Conservation (phyloP, 2,797 vertebrate genomes). For the Selene dorsalis region DNA sequence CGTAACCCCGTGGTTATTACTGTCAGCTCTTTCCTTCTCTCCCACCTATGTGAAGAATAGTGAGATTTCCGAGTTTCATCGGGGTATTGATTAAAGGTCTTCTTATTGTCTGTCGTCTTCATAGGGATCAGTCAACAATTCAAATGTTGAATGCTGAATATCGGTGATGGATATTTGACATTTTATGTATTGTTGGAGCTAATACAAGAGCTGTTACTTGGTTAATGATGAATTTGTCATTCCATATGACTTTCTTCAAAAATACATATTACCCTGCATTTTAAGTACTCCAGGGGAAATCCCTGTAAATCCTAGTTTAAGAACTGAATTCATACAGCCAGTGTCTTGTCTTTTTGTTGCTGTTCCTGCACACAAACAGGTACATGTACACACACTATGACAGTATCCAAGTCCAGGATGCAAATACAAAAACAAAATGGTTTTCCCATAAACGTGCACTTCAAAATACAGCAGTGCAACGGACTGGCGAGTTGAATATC, state of each 20-base stretch:
- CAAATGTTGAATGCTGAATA: background rate
- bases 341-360: background rate
- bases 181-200: background rate
- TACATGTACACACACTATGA: background rate
- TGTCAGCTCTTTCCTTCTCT: slow-evolving; percentile 11
- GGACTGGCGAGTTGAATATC: background rate
- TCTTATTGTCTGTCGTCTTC: background rate
- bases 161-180: background rate
- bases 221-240: background rate
- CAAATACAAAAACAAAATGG: background rate
- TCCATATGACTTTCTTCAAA: background rate
- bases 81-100: background rate
- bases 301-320: background rate
- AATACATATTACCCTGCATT: too few species aligned
- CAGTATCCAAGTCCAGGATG: background rate
- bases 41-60: background rate
- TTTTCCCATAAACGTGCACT: background rate
- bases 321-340: background rate
- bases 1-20: slow-evolving; percentile 1
- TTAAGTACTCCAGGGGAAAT: too few species aligned
- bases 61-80: slow-evolving; percentile 22
- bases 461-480: slow-evolving; percentile 1
- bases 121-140: background rate
- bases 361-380: slow-evolving; percentile 20
- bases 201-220: background rate